Evolutionary conservation across 2,113 vertebrate species (phyloP).

Genomic region (Larimichthys crocea): DNA sequence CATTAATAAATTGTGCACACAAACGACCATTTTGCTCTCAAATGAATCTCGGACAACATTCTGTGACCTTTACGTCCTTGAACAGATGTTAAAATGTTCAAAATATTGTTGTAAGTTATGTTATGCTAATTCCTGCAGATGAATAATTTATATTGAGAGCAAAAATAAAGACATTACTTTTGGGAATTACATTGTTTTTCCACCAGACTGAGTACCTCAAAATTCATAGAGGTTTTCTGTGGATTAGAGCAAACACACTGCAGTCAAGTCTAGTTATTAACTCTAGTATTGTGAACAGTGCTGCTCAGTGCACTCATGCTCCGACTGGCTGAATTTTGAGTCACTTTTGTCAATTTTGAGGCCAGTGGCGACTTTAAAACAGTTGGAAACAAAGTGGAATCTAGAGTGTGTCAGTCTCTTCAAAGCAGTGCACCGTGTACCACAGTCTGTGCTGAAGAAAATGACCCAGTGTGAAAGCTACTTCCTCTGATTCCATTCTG

Average conservation of each 20-base stretch:
- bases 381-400: conserved; percentile 6
- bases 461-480: neutral
- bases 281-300: neutral
- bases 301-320: neutral
- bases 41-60: neutral
- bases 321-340: neutral
- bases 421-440: neutral
- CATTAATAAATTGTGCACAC: neutral
- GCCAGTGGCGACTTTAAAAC: neutral
- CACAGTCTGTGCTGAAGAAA: neutral
- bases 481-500: neutral
- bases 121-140: neutral
- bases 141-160: no score
- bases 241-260: neutral
- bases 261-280: neutral
- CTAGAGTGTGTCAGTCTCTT: neutral
- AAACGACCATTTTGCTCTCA: neutral
- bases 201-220: neutral
- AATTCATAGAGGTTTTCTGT: neutral
- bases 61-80: neutral
- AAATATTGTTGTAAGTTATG: neutral
- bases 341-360: neutral
- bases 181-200: no score
- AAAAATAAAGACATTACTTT: no score
- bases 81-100: neutral